phyloP scores from a whole-genome alignment of 2,113 vertebrate species.

The Coracopsis vasa region DNA sequence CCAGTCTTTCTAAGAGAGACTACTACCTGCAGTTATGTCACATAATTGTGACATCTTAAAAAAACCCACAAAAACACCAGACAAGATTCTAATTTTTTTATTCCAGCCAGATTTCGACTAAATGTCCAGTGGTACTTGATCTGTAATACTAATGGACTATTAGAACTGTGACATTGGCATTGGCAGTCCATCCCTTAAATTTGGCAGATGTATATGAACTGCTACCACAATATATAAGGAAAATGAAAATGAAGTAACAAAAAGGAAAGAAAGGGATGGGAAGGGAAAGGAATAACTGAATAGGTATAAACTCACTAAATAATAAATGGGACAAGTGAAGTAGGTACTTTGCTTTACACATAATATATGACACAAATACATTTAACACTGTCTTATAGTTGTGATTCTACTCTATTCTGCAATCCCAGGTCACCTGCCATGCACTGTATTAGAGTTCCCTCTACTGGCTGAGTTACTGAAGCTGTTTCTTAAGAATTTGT shows the following conservation, averaged over 20 bases:
- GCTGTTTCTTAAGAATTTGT: neutral
- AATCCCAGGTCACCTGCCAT: neutral
- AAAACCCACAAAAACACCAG: accelerated
- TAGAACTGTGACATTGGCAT: neutral
- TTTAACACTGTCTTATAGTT: neutral
- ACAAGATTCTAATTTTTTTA: neutral
- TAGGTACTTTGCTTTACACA: neutral
- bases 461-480: conserved; percentile 60
- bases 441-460: conserved; percentile 57
- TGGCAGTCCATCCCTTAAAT: neutral
- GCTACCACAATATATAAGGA: neutral
- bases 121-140: neutral
- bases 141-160: neutral
- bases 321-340: neutral
- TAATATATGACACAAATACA: neutral
- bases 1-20: neutral
- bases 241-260: neutral
- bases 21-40: neutral
- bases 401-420: neutral
- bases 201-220: neutral
- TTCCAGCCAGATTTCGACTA: neutral
- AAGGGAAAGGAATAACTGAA: neutral
- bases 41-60: neutral
- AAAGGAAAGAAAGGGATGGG: neutral
- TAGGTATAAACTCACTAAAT: neutral